Conservation (phyloP, 2,888 invertebrate species). For the Aricia artaxerxes region DNA sequence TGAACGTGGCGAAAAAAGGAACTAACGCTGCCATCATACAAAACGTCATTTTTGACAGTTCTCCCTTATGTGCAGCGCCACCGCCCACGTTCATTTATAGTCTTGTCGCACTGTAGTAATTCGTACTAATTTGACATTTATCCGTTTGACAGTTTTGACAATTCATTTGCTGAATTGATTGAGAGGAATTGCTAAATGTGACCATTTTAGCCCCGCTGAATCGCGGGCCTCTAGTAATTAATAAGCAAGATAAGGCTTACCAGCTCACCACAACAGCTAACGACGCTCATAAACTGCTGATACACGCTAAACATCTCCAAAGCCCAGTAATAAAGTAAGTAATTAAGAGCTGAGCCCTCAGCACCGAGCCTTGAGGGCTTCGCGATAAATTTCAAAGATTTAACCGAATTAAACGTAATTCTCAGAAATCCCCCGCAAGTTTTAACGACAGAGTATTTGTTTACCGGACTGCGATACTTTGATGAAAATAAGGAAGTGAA, state of each 20-base stretch:
- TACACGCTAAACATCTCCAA: not conserved
- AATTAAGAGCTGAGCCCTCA: not conserved
- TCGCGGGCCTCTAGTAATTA: not conserved
- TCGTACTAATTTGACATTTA: too few relatives aligned
- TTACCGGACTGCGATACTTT: not conserved
- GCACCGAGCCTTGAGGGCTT: too few relatives aligned
- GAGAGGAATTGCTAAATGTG: too few relatives aligned
- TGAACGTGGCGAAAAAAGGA: too few relatives aligned
- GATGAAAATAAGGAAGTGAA: not conserved
- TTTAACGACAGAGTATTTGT: not conserved
- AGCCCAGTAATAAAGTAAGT: conserved; percentile 20
- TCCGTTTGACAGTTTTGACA: too few relatives aligned
- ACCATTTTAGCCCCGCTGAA: too few relatives aligned
- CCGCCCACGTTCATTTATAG: too few relatives aligned
- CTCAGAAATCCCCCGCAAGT: not conserved
- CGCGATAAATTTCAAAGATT: conserved; percentile 2
- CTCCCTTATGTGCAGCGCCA: too few relatives aligned
- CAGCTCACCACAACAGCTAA: not conserved
- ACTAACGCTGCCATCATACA: too few relatives aligned
- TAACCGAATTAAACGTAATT: not conserved
- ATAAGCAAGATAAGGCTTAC: not conserved
- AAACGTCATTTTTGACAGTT: too few relatives aligned
- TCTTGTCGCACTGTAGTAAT: too few relatives aligned
- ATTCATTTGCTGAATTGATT: too few relatives aligned
- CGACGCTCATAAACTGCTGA: not conserved